Conservation (phyloP, 2,113 vertebrate species). For the Cinclus mexicanus region DNA sequence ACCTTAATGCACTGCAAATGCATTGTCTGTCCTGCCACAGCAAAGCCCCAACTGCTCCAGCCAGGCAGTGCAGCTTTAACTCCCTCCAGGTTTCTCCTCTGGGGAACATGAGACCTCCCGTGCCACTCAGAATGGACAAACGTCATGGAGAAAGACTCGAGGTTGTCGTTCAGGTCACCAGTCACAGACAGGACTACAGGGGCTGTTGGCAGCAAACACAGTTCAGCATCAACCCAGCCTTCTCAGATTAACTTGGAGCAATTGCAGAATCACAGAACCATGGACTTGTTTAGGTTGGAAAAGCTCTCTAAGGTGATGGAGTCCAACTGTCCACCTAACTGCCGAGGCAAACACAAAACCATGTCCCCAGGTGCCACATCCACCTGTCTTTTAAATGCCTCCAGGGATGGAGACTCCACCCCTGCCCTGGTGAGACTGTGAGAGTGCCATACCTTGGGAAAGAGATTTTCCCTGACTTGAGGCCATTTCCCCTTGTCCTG, state of each 20-base stretch:
- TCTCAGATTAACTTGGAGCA: not conserved
- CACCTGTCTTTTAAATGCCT: not conserved
- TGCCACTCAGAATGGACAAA: fast-evolving
- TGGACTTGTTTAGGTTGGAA: not conserved
- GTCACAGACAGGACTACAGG: not conserved
- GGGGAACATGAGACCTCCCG: fast-evolving
- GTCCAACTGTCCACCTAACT: not conserved
- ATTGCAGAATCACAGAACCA: not conserved
- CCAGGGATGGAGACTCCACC: not conserved
- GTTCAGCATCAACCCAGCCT: not conserved
- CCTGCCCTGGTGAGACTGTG: not conserved
- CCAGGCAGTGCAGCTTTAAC: not conserved
- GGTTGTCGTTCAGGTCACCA: not conserved
- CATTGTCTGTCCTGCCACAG: not conserved
- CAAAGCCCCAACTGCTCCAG: not conserved
- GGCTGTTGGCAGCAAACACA: not conserved
- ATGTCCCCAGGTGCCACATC: not conserved
- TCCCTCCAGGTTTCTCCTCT: not conserved
- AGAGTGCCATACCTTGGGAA: not conserved
- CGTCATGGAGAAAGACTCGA: fast-evolving
- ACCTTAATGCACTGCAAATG: slow-evolving; percentile 18
- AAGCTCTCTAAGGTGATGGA: not conserved
- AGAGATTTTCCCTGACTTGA: not conserved
- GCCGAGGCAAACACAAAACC: not conserved
- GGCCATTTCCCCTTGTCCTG: not conserved